A percentile compares a stretch with the other conserved stretches of the same genome.
These are phyloP conservation scores for Euplexia lucipara DNA, from an alignment of 2,888 invertebrate species.

Conservation along the genomic window DNA sequence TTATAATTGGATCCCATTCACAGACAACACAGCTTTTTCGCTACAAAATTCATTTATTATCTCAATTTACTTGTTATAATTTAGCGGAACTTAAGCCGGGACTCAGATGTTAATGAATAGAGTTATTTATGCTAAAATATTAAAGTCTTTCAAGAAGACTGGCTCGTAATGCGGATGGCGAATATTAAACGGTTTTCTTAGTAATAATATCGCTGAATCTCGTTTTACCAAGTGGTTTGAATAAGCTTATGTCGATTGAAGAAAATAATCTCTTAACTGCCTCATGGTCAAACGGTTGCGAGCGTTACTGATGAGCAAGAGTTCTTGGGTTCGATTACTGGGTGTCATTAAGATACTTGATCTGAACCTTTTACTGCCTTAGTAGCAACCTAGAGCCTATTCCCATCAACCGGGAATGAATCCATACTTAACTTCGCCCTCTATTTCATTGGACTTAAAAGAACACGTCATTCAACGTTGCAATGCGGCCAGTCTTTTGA, in stretches of 20 bases:
- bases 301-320: too few relatives aligned
- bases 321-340: too few relatives aligned
- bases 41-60: slow-evolving; percentile 54
- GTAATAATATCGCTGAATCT: slow-evolving; percentile 39
- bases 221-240: slow-evolving; percentile 19
- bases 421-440: too few relatives aligned
- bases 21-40: slow-evolving; percentile 39
- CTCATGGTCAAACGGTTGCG: background rate
- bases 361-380: too few relatives aligned
- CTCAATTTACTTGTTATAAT: slow-evolving; percentile 61
- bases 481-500: too few relatives aligned
- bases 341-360: too few relatives aligned
- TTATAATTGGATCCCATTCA: slow-evolving; percentile 39
- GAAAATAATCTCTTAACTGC: background rate
- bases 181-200: slow-evolving; percentile 56
- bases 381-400: too few relatives aligned
- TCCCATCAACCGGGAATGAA: too few relatives aligned
- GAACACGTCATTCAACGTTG: too few relatives aligned
- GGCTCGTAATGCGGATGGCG: slow-evolving; percentile 44
- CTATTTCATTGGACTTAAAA: too few relatives aligned
- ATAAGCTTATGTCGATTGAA: slow-evolving; percentile 21
- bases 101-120: slow-evolving; percentile 61
- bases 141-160: slow-evolving; percentile 53
- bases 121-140: slow-evolving; percentile 67
- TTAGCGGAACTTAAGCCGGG: slow-evolving; percentile 57